These are phyloP conservation scores for Spea hammondii DNA, from an alignment of 2,797 vertebrate species.

Conservation along the genomic window DNA sequence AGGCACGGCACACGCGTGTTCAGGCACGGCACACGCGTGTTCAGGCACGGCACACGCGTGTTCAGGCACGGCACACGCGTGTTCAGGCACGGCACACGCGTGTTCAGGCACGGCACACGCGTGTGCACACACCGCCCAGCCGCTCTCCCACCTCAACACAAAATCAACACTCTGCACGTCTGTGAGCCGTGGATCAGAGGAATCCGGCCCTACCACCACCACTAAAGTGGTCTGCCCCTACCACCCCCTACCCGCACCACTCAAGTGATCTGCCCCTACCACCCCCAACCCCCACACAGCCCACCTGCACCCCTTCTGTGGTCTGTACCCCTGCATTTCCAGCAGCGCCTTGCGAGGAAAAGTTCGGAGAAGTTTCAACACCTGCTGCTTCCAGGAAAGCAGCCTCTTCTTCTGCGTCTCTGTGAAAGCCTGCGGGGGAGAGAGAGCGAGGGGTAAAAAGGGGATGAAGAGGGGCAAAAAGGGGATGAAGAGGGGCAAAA, in stretches of 20 bases:
- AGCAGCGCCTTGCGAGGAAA: slow-evolving; percentile 89
- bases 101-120: no score
- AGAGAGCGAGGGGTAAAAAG: no score
- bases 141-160: no score
- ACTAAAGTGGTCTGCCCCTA: neutral
- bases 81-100: neutral
- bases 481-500: neutral
- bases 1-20: no score
- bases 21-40: no score
- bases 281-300: neutral
- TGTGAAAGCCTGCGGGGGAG: slow-evolving; percentile 79
- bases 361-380: slow-evolving; percentile 88
- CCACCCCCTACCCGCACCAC: no score
- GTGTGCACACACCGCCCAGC: no score
- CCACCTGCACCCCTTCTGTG: slow-evolving; percentile 82
- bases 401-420: slow-evolving; percentile 92
- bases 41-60: no score
- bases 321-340: slow-evolving; percentile 88
- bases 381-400: slow-evolving; percentile 96
- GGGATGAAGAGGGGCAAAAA: neutral
- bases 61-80: no score
- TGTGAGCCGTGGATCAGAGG: neutral
- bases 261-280: neutral
- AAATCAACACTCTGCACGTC: neutral
- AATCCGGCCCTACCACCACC: no score